These are phyloP conservation scores for Struthio camelus DNA, from an alignment of 2,113 vertebrate genomes.

Conservation along the genomic window DNA sequence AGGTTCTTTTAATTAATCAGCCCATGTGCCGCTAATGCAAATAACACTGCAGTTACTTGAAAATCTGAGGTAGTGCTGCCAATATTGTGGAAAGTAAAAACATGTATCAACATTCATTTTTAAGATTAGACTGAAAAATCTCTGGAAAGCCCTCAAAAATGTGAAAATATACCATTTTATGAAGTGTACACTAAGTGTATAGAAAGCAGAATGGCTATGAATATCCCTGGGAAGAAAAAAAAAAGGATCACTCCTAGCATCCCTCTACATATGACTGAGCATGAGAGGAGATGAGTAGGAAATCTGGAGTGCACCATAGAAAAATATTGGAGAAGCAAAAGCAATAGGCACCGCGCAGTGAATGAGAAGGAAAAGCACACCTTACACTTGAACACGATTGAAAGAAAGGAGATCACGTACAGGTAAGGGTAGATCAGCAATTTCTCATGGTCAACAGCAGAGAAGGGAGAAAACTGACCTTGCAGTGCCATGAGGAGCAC, in stretches of 20 bases:
- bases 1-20: background rate
- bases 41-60: background rate
- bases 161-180: background rate
- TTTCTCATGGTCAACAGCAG: background rate
- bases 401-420: background rate
- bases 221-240: background rate
- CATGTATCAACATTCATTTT: background rate
- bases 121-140: background rate
- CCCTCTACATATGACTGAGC: background rate
- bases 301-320: rapidly evolving
- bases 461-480: background rate
- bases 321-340: background rate
- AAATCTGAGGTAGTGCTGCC: background rate
- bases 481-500: background rate
- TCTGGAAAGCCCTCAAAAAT: background rate
- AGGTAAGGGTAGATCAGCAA: background rate
- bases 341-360: background rate
- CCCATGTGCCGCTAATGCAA: background rate
- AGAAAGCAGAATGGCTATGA: background rate
- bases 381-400: background rate
- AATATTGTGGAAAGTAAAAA: background rate
- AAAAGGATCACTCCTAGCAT: background rate
- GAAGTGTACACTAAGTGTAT: background rate
- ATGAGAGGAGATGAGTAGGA: background rate
- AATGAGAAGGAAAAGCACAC: background rate